Evolutionary conservation across 1,140 invertebrate genomes (phyloP), one percentile per base, ranked within the genome.

Genomic region (Psilanteris sp.): DNA sequence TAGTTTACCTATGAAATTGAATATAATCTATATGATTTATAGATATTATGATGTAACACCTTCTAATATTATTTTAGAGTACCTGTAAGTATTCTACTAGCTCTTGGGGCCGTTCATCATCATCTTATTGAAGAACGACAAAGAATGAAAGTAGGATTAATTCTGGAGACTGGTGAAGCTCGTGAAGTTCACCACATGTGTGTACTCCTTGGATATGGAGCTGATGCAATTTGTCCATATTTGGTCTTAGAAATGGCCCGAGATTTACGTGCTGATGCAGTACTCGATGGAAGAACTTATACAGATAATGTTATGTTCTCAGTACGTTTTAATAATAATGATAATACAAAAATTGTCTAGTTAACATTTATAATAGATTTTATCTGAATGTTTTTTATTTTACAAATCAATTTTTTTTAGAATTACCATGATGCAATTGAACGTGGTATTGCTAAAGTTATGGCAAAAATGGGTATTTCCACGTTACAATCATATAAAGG

Each of bases 381-480:
- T 20, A 20, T 20, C 18, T 20, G 13, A 41, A 9, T n/a, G n/a
- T n/a, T n/a, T 36, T 36, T 13, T 16, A 48, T 24, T 39, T 43
- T n/a, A 29, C 10, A 32, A 27, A 13, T 54, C n/a, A 50, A 3
- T 14, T 20, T 52, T 9, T 34, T 73, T 0, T 36, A 91, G 90
- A 94, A 92, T 84, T 95, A 94, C 85, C 89, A 90, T 11, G 90
- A 91, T 29, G 92, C 92, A 3, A 91, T 96, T 80, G 94, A 96
- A 82, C 92, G 93, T 6, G 95, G 95, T 46, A 92, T 96, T 54
- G 91, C 94, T 0, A 96, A 96, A 86, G 92, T 99, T 0, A 99
- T 99, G 98, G 98, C 98, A 0, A 99, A 99, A 89, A 99, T 99
- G 98, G 98, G 98, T 26, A 99, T 99, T 81, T 98, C 97, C 29